Conservation (phyloP, 2,113 vertebrate species). For the Zapus hudsonius region DNA sequence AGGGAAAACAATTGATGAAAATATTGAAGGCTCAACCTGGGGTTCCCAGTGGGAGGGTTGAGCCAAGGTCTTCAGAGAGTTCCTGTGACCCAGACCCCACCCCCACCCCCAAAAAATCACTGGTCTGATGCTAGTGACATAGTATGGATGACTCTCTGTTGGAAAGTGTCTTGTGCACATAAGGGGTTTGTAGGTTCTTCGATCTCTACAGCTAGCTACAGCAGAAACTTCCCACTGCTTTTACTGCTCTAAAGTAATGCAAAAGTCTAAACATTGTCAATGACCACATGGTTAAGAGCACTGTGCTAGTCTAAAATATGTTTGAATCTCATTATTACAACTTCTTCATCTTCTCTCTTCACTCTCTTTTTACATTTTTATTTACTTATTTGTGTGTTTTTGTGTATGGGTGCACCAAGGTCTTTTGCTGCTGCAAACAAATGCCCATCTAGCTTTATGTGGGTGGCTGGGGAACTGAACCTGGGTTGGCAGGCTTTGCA, state of each 20-base stretch:
- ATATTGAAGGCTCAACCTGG: background rate
- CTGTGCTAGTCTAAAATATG: background rate
- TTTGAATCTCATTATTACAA: background rate
- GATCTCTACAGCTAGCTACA: background rate
- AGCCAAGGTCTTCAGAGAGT: too few relatives aligned
- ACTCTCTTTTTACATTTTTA: too few relatives aligned
- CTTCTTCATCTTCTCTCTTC: background rate
- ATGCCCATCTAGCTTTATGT: too few relatives aligned
- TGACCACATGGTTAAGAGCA: background rate
- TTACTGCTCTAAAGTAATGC: background rate
- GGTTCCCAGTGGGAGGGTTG: background rate
- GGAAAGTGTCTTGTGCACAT: background rate
- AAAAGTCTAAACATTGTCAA: background rate
- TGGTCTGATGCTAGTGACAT: background rate
- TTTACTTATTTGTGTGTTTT: too few relatives aligned
- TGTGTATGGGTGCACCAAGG: too few relatives aligned
- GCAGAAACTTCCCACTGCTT: background rate
- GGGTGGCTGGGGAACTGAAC: too few relatives aligned
- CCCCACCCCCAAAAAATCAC: fast-evolving
- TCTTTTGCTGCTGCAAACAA: too few relatives aligned
- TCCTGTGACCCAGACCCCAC: background rate
- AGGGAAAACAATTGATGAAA: background rate
- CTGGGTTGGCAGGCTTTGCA: too few relatives aligned
- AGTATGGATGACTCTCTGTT: background rate
- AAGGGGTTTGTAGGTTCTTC: background rate